phyloP scores from a whole-genome alignment of 2,888 invertebrate genomes.

The Globia sparganii region DNA sequence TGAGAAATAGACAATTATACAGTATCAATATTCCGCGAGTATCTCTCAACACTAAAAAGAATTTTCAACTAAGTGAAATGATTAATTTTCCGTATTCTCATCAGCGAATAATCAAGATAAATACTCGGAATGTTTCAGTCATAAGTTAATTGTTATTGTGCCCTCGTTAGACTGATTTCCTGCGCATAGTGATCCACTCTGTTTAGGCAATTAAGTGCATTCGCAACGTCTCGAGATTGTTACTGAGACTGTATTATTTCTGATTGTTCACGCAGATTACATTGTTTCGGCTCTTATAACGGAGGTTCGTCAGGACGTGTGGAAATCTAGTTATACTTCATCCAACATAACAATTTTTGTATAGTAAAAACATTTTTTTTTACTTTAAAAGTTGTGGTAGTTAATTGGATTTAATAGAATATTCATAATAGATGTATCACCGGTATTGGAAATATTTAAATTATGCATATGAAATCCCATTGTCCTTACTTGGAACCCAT shows the following conservation, averaged over 20 bases:
- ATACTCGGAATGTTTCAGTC: neutral
- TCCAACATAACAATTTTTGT: constrained; percentile 21
- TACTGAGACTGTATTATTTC: constrained; percentile 63
- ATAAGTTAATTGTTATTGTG: constrained; percentile 41
- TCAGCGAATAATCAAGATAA: neutral
- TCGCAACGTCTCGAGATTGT: constrained; percentile 65
- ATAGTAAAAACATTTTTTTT: constrained; percentile 7
- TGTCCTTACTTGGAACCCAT: constrained; percentile 27
- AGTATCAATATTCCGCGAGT: neutral
- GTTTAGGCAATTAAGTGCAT: constrained; percentile 67
- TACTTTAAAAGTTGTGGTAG: constrained; percentile 1
- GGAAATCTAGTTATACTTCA: constrained; percentile 39
- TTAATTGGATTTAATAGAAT: constrained; percentile 40
- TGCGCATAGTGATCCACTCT: constrained; percentile 56
- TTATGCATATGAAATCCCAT: constrained; percentile 37
- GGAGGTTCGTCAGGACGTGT: constrained; percentile 46
- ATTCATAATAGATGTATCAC: constrained; percentile 35
- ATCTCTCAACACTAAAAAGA: neutral
- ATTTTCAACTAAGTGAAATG: neutral
- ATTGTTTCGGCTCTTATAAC: constrained; percentile 68
- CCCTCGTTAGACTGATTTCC: constrained; percentile 44
- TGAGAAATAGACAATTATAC: neutral
- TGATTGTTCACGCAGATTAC: constrained; percentile 71
- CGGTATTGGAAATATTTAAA: constrained; percentile 31
- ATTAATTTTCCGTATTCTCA: neutral